These are phyloP conservation scores for Molossus alvarezi DNA, from an alignment of 2,797 vertebrate genomes.

Conservation along the genomic window DNA sequence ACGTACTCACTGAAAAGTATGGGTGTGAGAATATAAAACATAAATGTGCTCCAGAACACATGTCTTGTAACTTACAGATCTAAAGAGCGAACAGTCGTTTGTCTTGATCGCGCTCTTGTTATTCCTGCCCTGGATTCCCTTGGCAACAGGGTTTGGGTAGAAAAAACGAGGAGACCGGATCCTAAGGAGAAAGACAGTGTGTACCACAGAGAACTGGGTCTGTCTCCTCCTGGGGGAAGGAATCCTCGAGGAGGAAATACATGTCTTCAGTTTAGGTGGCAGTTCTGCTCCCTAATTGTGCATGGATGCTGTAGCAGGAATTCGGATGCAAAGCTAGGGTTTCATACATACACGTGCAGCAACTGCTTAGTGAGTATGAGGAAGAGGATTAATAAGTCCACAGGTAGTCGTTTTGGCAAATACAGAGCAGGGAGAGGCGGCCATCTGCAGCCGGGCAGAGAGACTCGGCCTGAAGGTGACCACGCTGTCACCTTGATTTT, in stretches of 20 bases:
- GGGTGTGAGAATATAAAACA: not conserved
- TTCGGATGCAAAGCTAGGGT: not conserved
- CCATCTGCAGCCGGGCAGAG: not conserved
- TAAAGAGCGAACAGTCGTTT: slow-evolving; percentile 63
- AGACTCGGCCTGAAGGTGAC: not conserved
- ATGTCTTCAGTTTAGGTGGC: not conserved
- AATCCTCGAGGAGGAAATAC: not conserved
- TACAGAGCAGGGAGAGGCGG: not conserved
- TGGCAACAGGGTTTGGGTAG: not conserved
- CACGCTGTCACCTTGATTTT: not conserved
- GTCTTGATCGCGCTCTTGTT: not conserved
- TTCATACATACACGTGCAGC: not conserved
- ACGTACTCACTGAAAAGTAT: not conserved
- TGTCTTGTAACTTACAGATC: not conserved
- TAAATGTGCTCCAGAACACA: not conserved
- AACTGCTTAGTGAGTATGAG: not conserved
- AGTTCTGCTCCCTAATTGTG: not conserved
- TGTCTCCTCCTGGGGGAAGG: not conserved
- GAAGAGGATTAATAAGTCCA: not conserved
- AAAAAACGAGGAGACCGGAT: not conserved
- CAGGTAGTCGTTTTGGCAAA: not conserved
- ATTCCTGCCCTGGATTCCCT: slow-evolving; percentile 56
- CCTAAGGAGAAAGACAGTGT: not conserved
- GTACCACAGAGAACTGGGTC: not conserved
- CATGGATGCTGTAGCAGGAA: not conserved